Percentiles rank a stretch among this genome's conserved stretches.
These are phyloP conservation scores for Thunnus albacares DNA, from an alignment of 2,797 vertebrate genomes.

Conservation along the genomic window DNA sequence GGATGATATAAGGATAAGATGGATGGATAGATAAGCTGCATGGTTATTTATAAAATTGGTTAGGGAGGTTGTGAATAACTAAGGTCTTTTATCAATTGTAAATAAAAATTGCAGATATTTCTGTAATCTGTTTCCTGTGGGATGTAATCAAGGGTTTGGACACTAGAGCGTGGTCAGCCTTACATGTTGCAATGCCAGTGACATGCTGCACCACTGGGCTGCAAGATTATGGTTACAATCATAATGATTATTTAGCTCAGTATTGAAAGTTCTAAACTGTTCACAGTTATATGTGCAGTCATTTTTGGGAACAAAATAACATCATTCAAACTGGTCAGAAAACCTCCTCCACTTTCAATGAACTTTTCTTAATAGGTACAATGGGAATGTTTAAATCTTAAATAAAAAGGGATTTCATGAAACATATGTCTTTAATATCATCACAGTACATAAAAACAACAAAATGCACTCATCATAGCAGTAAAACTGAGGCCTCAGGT, in stretches of 20 bases:
- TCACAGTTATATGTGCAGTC: not conserved
- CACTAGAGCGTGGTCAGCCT: too few species aligned
- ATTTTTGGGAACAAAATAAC: not conserved
- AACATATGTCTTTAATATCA: not conserved
- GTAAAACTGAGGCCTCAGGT: not conserved
- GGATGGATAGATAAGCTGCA: too few species aligned
- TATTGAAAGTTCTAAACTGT: not conserved
- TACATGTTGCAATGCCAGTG: not conserved
- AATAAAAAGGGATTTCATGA: not conserved
- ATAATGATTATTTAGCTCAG: not conserved
- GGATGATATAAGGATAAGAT: too few species aligned
- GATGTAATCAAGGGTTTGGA: not conserved
- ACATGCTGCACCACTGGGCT: not conserved
- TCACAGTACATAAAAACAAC: not conserved
- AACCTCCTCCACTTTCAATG: not conserved
- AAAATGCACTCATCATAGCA: not conserved
- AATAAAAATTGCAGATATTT: not conserved
- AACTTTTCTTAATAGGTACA: not conserved
- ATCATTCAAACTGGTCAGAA: not conserved
- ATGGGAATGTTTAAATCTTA: not conserved
- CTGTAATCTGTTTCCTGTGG: not conserved
- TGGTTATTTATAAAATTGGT: too few species aligned
- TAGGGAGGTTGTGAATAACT: too few species aligned
- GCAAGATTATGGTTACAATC: not conserved
- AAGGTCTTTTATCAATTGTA: too few species aligned